A percentile compares a stretch with the other conserved stretches of the same genome.
phyloP scores from a whole-genome alignment of 2,113 vertebrate genomes.

The Clupea harengus region DNA sequence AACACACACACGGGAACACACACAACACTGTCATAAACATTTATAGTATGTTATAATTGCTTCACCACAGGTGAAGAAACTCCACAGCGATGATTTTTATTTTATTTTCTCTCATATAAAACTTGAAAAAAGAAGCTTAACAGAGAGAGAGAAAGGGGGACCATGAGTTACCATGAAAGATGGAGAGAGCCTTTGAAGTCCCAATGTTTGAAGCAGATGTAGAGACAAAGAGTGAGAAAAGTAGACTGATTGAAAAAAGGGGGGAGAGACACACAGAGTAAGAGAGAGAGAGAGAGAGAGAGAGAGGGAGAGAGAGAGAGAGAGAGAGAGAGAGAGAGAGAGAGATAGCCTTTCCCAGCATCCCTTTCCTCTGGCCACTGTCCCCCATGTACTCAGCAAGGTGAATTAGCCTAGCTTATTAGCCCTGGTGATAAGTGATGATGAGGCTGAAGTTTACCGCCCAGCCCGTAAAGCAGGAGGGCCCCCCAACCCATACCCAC shows the following conservation, averaged over 20 bases:
- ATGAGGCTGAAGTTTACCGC: constrained; percentile 47
- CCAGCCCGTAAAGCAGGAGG: constrained; percentile 20
- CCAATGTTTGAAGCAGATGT: constrained; percentile 45
- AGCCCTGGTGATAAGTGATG: constrained; percentile 61
- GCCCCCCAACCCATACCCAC: neutral
- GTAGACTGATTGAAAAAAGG: neutral
- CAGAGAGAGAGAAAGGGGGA: neutral
- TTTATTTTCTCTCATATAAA: constrained; percentile 19
- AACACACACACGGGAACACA: neutral
- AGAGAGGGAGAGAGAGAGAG: neutral
- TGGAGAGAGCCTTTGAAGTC: constrained; percentile 43
- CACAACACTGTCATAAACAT: neutral
- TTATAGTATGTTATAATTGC: neutral
- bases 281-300: neutral
- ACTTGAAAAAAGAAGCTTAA: constrained; percentile 46
- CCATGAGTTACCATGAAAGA: too few species aligned
- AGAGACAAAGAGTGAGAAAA: neutral
- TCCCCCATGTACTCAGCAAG: constrained; percentile 27
- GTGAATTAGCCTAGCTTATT: constrained; percentile 41
- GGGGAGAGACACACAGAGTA: constrained; percentile 10
- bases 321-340: constrained; percentile 26
- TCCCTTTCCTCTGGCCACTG: constrained; percentile 42
- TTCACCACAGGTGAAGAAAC: neutral
- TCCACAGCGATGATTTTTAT: neutral
- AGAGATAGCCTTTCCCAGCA: constrained; percentile 38